Conservation (phyloP, 2,113 vertebrate species). For the Calypte anna region DNA sequence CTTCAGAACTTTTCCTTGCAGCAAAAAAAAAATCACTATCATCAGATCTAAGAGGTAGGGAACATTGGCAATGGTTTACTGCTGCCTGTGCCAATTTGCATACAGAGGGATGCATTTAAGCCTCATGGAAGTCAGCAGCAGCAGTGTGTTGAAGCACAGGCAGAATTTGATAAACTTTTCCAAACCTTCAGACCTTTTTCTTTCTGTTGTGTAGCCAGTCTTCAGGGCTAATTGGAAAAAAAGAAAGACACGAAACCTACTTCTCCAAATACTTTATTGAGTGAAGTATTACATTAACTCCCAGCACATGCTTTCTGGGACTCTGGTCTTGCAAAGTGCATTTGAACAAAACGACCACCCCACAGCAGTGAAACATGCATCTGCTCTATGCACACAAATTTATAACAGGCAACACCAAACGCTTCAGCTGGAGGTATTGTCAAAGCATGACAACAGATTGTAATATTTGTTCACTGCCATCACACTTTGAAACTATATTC, state of each 20-base stretch:
- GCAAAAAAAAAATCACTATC: background rate
- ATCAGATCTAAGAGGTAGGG: background rate
- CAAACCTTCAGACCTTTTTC: background rate
- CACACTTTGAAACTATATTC: background rate
- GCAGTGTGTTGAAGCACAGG: background rate
- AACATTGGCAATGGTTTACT: background rate
- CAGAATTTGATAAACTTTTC: background rate
- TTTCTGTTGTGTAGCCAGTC: background rate
- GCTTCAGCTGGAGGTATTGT: background rate
- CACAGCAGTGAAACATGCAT: background rate
- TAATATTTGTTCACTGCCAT: background rate
- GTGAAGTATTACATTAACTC: background rate
- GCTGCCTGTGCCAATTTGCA: background rate
- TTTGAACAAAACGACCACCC: background rate
- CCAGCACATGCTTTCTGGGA: background rate
- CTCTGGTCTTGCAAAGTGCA: background rate
- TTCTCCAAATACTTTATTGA: background rate
- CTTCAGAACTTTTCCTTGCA: background rate
- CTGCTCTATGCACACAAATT: rapidly evolving
- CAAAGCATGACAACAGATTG: background rate
- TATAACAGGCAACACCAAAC: background rate
- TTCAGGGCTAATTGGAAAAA: rapidly evolving
- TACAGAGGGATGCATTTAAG: background rate
- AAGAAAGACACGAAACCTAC: background rate
- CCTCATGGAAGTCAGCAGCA: background rate